Base-by-base conservation (phyloP, 2,797 vertebrate species). In the Sardinella longiceps region DNA sequence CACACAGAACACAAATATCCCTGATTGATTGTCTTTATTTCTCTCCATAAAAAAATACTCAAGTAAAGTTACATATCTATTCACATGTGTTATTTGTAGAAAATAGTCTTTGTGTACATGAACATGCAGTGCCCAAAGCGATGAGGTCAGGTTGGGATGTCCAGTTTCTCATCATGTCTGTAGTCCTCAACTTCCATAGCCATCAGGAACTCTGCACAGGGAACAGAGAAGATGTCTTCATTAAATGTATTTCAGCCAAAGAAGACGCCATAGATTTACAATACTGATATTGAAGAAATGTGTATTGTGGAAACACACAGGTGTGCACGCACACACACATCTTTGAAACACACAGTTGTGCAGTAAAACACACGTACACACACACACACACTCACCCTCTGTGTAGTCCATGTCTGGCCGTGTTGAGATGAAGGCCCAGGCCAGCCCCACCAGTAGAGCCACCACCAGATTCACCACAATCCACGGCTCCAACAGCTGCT, bases 381-480 rank as follows among this genome's bases (percentile, higher is more conserved):
- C n/a, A n/a, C n/a, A n/a, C n/a, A 2, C 9, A 18, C 18, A 84
- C 88, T 85, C 94, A 97, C 98, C 98, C 95, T 98, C 98, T 83
- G 97, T 98, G 91, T 97, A 97, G 93, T 99, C 98, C 66, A 97
- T 87, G 77, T 96, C 94, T n/a, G 97, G 97, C 10, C 94, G 93
- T 0, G 95, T 97, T 81, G 97, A 97, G 86, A 98, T 89, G 81
- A 98, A 96, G 2, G 97, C 94, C 98, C 98, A 99, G 82, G 97
- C 97, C 87, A 98, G 83, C 18, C 97, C 97, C 88, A 97, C 97
- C 86, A 98, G 87, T 90, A 99, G 88, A n/a, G 97, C 95, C 85
- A 97, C 94, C 77, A 96, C 94, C 6, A 97, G 92, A 91, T 97
- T 97, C 84, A 97, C 93, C 82, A 96, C 94, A 80, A 97, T 90